Percentiles rank a stretch among this genome's conserved stretches.
phyloP scores from a whole-genome alignment of 2,888 invertebrate genomes.

The Bibio marci region DNA sequence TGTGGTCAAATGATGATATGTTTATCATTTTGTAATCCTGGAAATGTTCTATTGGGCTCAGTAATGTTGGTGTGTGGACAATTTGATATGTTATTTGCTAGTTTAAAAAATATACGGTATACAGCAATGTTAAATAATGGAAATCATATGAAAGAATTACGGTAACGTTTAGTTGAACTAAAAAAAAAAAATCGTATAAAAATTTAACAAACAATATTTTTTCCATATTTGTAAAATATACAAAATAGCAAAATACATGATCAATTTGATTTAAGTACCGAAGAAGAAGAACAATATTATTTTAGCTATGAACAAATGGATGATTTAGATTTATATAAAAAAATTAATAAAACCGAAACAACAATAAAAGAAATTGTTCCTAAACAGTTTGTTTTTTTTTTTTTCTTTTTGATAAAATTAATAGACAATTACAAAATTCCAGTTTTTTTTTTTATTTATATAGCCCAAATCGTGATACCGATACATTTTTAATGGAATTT shows the following conservation, averaged over 20 bases:
- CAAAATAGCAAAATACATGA: conserved; percentile 1
- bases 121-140: conserved; percentile 4
- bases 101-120: conserved; percentile 11
- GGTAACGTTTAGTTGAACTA: too few species aligned
- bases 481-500: conserved; percentile 6
- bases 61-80: conserved; percentile 12
- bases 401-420: too few species aligned
- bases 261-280: conserved; percentile 2
- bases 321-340: not conserved
- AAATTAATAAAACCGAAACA: too few species aligned
- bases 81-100: conserved; percentile 13
- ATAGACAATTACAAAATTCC: not conserved
- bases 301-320: conserved; percentile 6
- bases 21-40: conserved; percentile 1
- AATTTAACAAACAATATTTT: too few species aligned
- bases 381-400: too few species aligned
- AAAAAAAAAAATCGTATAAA: too few species aligned
- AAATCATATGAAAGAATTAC: not conserved
- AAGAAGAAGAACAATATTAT: conserved; percentile 10
- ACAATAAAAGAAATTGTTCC: not conserved
- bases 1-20: conserved; percentile 1
- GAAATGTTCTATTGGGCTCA: not conserved
- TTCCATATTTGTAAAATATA: too few species aligned
- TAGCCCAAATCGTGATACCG: not conserved
- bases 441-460: not conserved